These are phyloP conservation scores for Cataglyphis altisquamis DNA, from an alignment of 2,888 invertebrate genomes.

Conservation along the genomic window DNA sequence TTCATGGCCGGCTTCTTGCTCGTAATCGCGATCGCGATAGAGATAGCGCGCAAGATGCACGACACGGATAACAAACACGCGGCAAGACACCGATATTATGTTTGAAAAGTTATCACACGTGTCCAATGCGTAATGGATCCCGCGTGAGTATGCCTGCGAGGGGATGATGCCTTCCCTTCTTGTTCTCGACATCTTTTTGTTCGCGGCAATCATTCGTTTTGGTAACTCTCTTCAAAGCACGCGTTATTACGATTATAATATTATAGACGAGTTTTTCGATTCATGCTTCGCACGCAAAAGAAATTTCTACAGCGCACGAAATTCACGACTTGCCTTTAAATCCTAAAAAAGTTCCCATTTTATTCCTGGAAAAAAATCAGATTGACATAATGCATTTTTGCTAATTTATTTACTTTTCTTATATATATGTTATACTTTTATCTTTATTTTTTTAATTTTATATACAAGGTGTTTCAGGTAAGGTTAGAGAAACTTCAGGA, in stretches of 20 bases:
- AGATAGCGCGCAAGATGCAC: constrained; percentile 31
- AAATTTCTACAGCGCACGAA: background rate
- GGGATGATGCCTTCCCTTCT: constrained; percentile 1
- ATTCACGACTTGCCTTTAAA: background rate
- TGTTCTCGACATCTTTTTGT: constrained; percentile 21
- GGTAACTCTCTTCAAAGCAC: background rate
- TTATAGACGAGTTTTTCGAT: background rate
- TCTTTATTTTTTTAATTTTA: too few species aligned
- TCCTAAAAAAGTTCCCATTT: background rate
- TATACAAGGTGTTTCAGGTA: too few species aligned
- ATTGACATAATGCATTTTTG: too few species aligned
- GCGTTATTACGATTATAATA: constrained; percentile 31
- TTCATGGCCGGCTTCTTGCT: constrained; percentile 4
- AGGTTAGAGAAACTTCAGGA: too few species aligned
- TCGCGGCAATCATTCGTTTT: constrained; percentile 3
- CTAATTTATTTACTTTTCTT: too few species aligned
- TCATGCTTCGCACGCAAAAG: background rate
- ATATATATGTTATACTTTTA: too few species aligned
- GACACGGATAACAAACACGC: constrained; percentile 41
- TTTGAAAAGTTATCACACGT: constrained; percentile 54
- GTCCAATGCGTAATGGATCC: constrained; percentile 61
- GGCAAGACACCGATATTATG: background rate
- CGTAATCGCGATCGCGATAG: constrained; percentile 32
- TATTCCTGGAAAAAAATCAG: background rate
- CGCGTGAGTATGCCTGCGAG: constrained; percentile 17